Conservation (phyloP, 2,113 vertebrate genomes). For the Antigone vipio region DNA sequence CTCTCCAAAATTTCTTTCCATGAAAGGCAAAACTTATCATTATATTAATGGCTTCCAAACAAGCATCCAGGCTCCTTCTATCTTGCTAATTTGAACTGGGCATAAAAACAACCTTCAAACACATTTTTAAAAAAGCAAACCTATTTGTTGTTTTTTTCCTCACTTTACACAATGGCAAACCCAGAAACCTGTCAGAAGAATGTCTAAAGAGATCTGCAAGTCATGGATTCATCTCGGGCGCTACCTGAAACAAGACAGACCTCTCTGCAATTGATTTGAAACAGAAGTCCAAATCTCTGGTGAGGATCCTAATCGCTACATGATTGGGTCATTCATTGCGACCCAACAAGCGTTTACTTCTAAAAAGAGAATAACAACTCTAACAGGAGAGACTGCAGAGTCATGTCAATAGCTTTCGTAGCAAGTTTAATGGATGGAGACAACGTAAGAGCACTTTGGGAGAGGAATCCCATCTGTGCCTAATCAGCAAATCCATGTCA, state of each 20-base stretch:
- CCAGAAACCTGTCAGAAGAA: neutral
- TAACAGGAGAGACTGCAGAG: neutral
- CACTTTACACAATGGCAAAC: neutral
- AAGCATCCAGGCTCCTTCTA: neutral
- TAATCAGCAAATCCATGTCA: neutral
- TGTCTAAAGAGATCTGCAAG: neutral
- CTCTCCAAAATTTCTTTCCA: neutral
- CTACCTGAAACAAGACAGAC: neutral
- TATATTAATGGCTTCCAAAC: neutral
- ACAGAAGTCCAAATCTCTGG: neutral
- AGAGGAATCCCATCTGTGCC: neutral
- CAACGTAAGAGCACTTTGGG: neutral
- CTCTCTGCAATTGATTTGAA: neutral
- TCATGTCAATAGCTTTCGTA: neutral
- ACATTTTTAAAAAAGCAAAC: accelerated
- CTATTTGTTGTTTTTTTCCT: neutral
- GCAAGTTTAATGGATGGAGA: neutral
- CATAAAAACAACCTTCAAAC: neutral
- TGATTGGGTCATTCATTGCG: neutral
- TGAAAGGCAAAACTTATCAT: neutral
- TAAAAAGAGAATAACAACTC: neutral
- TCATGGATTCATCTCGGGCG: neutral
- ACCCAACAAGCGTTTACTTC: neutral
- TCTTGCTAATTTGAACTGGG: neutral
- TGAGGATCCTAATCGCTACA: neutral